Percentiles rank a stretch among this genome's conserved stretches.
Conservation (phyloP, 2,888 invertebrate genomes). For the Oxystoma pomonae region DNA sequence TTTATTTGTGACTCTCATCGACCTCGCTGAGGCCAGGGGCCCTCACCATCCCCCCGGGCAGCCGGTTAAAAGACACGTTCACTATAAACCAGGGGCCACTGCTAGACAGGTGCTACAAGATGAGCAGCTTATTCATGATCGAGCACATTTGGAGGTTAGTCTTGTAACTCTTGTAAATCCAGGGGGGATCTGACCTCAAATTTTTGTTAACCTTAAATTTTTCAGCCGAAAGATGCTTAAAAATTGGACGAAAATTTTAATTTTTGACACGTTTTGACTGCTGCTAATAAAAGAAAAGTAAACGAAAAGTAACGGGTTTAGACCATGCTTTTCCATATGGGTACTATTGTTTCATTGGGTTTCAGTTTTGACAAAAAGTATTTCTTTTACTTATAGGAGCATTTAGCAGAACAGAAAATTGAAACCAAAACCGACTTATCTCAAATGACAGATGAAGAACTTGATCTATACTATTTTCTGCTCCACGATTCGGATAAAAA, state of each 20-base stretch:
- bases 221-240: no score
- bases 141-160: conserved; percentile 56
- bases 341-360: background rate
- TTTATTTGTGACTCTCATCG: background rate
- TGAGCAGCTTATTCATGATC: conserved; percentile 68
- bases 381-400: conserved; percentile 39
- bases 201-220: no score
- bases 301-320: background rate
- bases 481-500: conserved; percentile 89
- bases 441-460: conserved; percentile 78
- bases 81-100: conserved; percentile 58
- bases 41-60: conserved; percentile 63
- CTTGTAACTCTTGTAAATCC: no score
- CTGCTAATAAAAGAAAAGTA: no score
- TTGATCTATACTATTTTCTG: conserved; percentile 82
- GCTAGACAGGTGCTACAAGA: conserved; percentile 64
- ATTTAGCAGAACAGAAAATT: conserved; percentile 40
- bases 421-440: conserved; percentile 55
- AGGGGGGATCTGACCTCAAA: no score
- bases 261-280: no score
- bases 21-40: conserved; percentile 45
- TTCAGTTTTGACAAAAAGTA: background rate
- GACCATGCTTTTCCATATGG: background rate
- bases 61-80: conserved; percentile 49
- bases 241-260: no score